Evolutionary conservation across 2,888 invertebrate genomes (phyloP).

Genomic region (Ornithoptera alexandrae): DNA sequence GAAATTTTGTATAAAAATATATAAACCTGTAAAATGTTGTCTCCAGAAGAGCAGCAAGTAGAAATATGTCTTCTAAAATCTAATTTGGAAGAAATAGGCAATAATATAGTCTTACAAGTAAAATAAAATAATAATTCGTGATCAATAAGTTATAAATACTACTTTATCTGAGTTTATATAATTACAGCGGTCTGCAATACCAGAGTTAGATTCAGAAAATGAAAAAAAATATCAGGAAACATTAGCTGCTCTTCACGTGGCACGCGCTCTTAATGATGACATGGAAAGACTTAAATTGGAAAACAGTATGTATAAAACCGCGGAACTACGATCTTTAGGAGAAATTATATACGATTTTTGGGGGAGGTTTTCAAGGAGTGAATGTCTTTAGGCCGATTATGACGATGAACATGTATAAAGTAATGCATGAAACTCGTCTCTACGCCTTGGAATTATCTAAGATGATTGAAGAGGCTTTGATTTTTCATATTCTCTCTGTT

Average conservation of each 20-base stretch:
- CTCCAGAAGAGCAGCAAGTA: conserved; percentile 61
- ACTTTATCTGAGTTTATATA: background rate
- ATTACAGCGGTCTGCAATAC: conserved; percentile 52
- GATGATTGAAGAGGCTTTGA: no score
- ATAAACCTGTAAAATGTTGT: conserved; percentile 49
- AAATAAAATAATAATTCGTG: background rate
- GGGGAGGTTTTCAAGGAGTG: no score
- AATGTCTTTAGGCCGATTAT: no score
- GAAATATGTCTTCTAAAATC: conserved; percentile 64
- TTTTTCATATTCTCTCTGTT: no score
- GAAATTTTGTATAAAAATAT: background rate
- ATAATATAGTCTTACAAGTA: conserved; percentile 58
- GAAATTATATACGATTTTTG: no score
- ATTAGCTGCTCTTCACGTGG: conserved; percentile 46
- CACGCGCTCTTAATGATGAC: conserved; percentile 51
- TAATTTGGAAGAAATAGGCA: conserved; percentile 61
- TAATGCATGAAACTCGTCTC: no score
- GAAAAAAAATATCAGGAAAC: conserved; percentile 56
- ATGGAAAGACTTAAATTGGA: conserved; percentile 52
- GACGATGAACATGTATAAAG: no score
- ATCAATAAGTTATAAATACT: background rate
- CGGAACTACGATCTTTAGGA: no score
- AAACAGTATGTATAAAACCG: conserved; percentile 43
- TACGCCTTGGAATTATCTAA: no score
- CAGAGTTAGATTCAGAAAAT: conserved; percentile 57